These are phyloP conservation scores for Todiramphus chloris DNA, from an alignment of 2,113 vertebrate species.

Conservation along the genomic window DNA sequence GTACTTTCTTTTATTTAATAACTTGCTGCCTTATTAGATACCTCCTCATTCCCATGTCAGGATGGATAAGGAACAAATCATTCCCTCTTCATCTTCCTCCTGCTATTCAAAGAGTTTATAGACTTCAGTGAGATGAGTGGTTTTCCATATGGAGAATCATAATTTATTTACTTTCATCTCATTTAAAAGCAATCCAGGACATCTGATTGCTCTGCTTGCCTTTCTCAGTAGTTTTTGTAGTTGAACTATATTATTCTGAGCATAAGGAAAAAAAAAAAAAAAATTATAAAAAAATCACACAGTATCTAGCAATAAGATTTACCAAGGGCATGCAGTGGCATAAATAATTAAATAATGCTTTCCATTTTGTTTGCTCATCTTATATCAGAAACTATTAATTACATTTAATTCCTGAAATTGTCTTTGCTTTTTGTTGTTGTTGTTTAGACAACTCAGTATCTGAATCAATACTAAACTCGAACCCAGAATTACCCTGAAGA, in stretches of 20 bases:
- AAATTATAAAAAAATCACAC: neutral
- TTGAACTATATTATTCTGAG: neutral
- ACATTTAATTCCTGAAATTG: neutral
- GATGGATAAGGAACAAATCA: constrained; percentile 23
- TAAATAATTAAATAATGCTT: constrained; percentile 7
- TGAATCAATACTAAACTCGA: neutral
- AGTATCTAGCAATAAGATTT: neutral
- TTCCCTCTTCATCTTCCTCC: neutral
- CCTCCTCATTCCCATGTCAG: neutral
- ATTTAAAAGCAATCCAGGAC: neutral
- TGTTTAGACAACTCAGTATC: neutral
- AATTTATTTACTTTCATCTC: neutral
- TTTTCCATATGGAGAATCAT: neutral
- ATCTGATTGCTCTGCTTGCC: neutral
- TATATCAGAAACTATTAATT: neutral
- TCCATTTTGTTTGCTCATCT: neutral
- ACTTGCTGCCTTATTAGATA: neutral
- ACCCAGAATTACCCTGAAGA: neutral
- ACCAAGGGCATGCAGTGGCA: neutral
- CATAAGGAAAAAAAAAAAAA: neutral
- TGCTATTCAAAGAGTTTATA: neutral
- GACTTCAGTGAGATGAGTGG: neutral
- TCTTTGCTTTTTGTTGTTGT: neutral
- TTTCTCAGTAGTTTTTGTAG: neutral
- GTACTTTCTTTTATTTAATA: neutral